Evolutionary conservation across 2,888 invertebrate species (phyloP).

Genomic region (Oligia latruncula): DNA sequence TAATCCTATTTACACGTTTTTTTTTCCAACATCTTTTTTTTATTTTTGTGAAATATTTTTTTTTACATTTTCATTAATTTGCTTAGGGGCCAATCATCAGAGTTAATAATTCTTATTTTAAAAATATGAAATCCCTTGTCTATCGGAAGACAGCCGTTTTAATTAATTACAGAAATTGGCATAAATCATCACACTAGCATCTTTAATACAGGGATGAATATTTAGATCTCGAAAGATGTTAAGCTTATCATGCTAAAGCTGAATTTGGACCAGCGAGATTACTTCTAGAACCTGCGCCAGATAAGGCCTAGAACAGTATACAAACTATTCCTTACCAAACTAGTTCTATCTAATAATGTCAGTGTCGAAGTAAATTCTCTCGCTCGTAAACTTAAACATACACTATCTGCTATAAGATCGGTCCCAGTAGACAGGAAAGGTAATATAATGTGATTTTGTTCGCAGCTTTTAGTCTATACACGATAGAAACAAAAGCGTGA

Average conservation of each 20-base stretch:
- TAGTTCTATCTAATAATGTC: constrained; percentile 40
- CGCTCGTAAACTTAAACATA: constrained; percentile 38
- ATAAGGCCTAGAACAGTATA: constrained; percentile 39
- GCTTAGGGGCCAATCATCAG: constrained; percentile 48
- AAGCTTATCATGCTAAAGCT: constrained; percentile 37
- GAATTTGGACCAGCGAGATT: constrained; percentile 50
- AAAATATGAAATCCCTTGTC: constrained; percentile 57
- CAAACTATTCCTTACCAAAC: constrained; percentile 44
- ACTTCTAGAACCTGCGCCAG: constrained; percentile 31
- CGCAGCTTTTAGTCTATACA: constrained; percentile 65
- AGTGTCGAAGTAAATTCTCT: constrained; percentile 46
- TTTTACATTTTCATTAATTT: constrained; percentile 44
- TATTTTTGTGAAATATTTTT: constrained; percentile 43
- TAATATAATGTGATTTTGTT: constrained; percentile 67
- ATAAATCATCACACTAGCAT: constrained; percentile 44
- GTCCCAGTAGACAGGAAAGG: constrained; percentile 45
- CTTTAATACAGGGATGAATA: constrained; percentile 37
- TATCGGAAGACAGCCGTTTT: constrained; percentile 55
- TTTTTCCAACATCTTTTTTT: constrained; percentile 46
- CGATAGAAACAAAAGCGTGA: constrained; percentile 56
- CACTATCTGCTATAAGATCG: constrained; percentile 41
- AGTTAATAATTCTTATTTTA: constrained; percentile 43
- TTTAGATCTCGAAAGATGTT: constrained; percentile 36
- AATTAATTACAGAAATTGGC: constrained; percentile 53
- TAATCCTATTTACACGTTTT: constrained; percentile 62